A percentile compares a stretch with the other conserved stretches of the same genome.
Evolutionary conservation across 2,113 vertebrate species (phyloP).

Genomic region (Eclectus roratus): DNA sequence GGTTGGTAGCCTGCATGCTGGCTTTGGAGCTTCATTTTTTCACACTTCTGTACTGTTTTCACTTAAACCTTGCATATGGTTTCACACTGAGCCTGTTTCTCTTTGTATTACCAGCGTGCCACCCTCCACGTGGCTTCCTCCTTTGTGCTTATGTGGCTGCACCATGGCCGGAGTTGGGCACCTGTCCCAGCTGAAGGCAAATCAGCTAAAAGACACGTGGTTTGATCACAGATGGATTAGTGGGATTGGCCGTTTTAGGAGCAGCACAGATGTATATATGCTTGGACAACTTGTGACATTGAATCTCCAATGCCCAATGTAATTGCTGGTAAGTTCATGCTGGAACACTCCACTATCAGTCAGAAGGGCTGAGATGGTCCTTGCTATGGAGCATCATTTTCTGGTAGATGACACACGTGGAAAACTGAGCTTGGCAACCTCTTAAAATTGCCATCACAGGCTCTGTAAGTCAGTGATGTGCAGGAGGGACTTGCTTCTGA

Average conservation of each 20-base stretch:
- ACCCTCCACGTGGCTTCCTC: not conserved
- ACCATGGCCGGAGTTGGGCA: accelerated
- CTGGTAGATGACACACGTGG: not conserved
- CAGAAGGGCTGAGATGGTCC: not conserved
- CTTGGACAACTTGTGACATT: not conserved
- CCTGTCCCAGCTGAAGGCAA: not conserved
- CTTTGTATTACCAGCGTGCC: not conserved
- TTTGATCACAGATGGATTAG: not conserved
- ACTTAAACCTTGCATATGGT: not conserved
- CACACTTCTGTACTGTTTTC: not conserved
- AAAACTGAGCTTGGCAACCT: not conserved
- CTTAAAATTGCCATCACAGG: not conserved
- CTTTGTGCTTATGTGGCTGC: accelerated
- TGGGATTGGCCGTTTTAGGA: not conserved
- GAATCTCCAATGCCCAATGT: not conserved
- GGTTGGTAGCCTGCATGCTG: accelerated
- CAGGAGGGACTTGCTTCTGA: not conserved
- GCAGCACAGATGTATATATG: not conserved
- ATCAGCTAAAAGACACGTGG: not conserved
- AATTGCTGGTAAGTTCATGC: not conserved
- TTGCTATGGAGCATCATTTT: not conserved
- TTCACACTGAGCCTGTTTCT: not conserved
- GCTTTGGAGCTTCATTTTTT: not conserved
- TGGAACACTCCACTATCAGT: not conserved
- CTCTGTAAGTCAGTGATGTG: not conserved